Base-by-base conservation (phyloP, 1,140 invertebrate species). In the Frieseomelitta varia region DNA sequence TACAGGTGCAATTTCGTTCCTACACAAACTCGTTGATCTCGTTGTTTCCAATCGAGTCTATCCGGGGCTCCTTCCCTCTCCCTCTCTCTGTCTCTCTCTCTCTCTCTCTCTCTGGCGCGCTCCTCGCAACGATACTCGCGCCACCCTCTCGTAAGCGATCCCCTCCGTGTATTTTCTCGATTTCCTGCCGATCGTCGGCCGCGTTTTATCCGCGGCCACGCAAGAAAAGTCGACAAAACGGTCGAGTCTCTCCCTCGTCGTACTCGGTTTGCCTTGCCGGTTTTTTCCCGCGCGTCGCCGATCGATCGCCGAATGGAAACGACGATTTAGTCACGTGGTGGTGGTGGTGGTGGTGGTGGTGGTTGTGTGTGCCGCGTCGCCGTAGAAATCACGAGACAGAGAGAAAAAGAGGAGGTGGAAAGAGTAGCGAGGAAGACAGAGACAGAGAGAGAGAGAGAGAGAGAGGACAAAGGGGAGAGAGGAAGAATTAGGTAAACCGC, bases 1-100 rank as follows among this genome's bases (percentile, higher is more conserved):
- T 82, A 71, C 87, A 88, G 75, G 79, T 82, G 78, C 73, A 75
- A 88, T 87, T n/a, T 88, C 78, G 82, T 81, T 81, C 1, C 80
- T 30, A 51, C 63, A 72, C 80, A 68, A 69, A 58, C 65, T 84
- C 80, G 65, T 87, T 71, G 58, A 71, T 79, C 81, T 76, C 80
- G 61, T 19, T 27, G 61, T 19, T 27, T 39, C 24, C 56, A 65
- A 47, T 47, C 39, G 39, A 47, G 39, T 47, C 39, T 47, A 4
- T 39, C 4, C 39, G 39, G 39, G 4, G 39, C 39, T 39, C 39
- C 39, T 47, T 47, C 39, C 39, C 39, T 65, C 73, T 34, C 58
- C 39, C 8, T 68, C 1, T n/a, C 24, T n/a, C 14, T 24, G 19
- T 0, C 21, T 11, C 17, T 12, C 17, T 8, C 17, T 8, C 15